These are phyloP conservation scores for Mystacides longicornis DNA, from an alignment of 2,888 invertebrate genomes.

Conservation along the genomic window DNA sequence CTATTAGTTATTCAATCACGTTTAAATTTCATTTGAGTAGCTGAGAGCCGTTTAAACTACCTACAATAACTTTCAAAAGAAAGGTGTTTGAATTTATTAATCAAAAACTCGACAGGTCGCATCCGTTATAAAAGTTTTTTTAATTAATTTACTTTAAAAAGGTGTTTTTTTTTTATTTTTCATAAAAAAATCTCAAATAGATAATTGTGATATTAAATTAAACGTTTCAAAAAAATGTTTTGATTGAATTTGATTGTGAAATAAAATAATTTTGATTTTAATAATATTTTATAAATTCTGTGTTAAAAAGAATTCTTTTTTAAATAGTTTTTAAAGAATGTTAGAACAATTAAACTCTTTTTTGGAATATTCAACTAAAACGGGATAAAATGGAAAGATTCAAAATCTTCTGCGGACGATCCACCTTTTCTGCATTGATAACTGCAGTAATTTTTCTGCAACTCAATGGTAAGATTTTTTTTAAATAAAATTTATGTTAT, in stretches of 20 bases:
- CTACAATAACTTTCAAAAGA: too few species aligned
- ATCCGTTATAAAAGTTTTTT: too few species aligned
- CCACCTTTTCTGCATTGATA: not conserved
- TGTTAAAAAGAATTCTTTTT: not conserved
- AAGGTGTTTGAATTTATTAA: too few species aligned
- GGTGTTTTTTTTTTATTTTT: too few species aligned
- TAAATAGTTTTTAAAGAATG: conserved; percentile 3
- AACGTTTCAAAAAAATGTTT: not conserved
- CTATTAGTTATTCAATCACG: not conserved
- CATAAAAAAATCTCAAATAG: too few species aligned
- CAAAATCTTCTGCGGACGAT: conserved; percentile 1
- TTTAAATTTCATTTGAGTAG: not conserved
- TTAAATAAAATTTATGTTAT: not conserved
- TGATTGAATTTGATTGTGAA: too few species aligned
- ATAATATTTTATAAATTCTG: not conserved
- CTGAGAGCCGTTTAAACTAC: too few species aligned
- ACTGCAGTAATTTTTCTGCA: conserved; percentile 11
- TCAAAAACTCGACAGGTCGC: too few species aligned
- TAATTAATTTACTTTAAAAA: too few species aligned
- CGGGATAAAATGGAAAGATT: conserved; percentile 13
- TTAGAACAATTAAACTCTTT: conserved; percentile 5
- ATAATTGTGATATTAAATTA: too few species aligned
- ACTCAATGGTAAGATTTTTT: conserved; percentile 11
- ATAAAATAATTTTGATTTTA: too few species aligned
- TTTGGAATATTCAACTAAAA: not conserved